These are phyloP conservation scores for Opisthocomus hoazin DNA, from an alignment of 2,113 vertebrate species.

Conservation along the genomic window DNA sequence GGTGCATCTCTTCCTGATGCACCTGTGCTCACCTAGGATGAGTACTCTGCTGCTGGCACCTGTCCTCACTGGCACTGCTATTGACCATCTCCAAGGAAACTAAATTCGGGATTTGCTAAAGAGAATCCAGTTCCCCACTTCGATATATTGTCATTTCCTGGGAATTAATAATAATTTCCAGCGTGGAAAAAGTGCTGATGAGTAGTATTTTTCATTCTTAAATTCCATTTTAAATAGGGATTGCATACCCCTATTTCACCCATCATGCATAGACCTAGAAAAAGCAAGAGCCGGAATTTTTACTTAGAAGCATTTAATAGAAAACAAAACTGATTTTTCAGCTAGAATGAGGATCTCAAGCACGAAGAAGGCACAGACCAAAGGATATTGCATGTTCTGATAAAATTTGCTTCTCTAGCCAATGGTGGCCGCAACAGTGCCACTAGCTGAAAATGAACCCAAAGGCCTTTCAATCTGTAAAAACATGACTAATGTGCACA, in stretches of 20 bases:
- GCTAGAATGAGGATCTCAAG: background rate
- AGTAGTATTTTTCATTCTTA: background rate
- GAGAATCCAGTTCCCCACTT: background rate
- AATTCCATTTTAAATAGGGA: background rate
- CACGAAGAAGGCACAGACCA: background rate
- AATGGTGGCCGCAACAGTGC: background rate
- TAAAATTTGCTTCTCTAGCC: background rate
- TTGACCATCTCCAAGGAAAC: background rate
- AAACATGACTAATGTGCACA: background rate
- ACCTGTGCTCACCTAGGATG: background rate
- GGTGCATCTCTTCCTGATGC: background rate
- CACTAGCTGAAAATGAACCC: background rate
- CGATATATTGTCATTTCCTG: background rate
- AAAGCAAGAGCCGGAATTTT: background rate
- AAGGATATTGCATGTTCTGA: background rate
- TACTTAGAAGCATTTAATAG: background rate
- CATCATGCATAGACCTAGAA: background rate
- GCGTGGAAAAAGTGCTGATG: accelerated
- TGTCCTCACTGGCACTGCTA: background rate
- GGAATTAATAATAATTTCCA: background rate
- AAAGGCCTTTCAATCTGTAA: background rate
- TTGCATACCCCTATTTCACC: background rate
- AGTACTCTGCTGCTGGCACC: background rate
- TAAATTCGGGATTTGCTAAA: background rate
- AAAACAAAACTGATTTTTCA: background rate